These are phyloP conservation scores for Ips nitidus DNA, from an alignment of 1,140 invertebrate genomes.

Conservation along the genomic window DNA sequence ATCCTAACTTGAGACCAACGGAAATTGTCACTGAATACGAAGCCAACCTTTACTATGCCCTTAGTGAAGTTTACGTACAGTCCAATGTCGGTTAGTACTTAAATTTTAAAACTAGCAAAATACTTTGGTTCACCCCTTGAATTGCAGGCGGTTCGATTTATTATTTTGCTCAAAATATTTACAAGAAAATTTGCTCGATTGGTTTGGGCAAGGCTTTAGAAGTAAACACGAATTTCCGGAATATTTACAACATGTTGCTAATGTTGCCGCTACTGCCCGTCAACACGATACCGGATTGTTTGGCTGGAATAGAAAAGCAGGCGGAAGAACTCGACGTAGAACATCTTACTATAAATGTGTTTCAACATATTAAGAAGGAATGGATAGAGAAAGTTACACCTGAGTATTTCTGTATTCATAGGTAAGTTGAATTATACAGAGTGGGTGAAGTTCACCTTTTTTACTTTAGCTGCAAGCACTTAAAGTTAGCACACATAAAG, in stretches of 20 bases:
- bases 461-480: no score
- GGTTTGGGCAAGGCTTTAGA: constrained; percentile 45
- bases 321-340: constrained; percentile 37
- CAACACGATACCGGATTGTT: constrained; percentile 45
- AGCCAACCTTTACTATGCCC: constrained; percentile 45
- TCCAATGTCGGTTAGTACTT: constrained; percentile 40
- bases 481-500: neutral
- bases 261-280: constrained; percentile 48
- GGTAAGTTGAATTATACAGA: constrained; percentile 2
- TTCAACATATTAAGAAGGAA: constrained; percentile 41
- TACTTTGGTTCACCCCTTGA: neutral
- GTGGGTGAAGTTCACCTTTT: no score
- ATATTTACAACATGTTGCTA: constrained; percentile 47
- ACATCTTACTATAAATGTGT: constrained; percentile 34
- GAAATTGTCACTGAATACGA: constrained; percentile 49
- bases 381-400: constrained; percentile 48
- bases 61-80: constrained; percentile 44
- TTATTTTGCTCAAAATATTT: constrained; percentile 47
- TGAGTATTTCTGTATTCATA: constrained; percentile 46
- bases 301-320: constrained; percentile 44
- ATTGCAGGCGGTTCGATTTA: constrained; percentile 44
- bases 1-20: constrained; percentile 42
- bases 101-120: constrained; percentile 1
- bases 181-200: constrained; percentile 47
- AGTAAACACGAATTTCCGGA: constrained; percentile 43